These are phyloP conservation scores for Clupea harengus DNA, from an alignment of 2,113 vertebrate species.

Conservation along the genomic window DNA sequence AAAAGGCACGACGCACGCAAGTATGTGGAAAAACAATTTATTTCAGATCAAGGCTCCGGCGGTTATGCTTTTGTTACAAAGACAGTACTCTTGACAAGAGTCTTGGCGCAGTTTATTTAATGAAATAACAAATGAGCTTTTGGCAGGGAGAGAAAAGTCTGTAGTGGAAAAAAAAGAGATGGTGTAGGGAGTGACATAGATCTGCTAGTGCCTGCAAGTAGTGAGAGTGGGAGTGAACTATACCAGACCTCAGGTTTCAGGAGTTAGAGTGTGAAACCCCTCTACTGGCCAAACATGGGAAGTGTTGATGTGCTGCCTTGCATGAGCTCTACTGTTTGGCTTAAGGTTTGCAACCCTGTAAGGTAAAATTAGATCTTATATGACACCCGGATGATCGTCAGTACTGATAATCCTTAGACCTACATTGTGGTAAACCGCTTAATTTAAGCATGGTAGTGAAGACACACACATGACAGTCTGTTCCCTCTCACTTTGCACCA, in stretches of 20 bases:
- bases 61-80: conserved; percentile 36
- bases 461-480: background rate
- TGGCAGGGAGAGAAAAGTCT: background rate
- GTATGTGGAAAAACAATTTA: conserved; percentile 40
- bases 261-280: conserved; percentile 59
- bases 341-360: background rate
- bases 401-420: conserved; percentile 11
- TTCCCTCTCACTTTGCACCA: background rate
- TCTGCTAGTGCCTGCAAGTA: background rate
- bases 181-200: conserved; percentile 12
- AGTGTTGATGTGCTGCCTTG: conserved; percentile 36
- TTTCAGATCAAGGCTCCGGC: conserved; percentile 33
- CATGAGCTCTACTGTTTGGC: background rate
- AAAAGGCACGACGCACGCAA: conserved; percentile 40
- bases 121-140: conserved; percentile 38
- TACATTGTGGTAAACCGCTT: conserved; percentile 8
- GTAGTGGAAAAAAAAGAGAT: background rate
- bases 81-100: conserved; percentile 31
- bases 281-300: conserved; percentile 65
- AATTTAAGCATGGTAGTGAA: background rate
- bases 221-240: conserved; percentile 3
- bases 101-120: conserved; percentile 37
- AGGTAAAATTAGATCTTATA: background rate
- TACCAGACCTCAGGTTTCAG: conserved; percentile 9
- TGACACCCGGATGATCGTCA: background rate